A percentile compares a stretch with the other conserved stretches of the same genome.
Conservation (phyloP, 2,797 vertebrate species). For the Sphenopsis melanotis region DNA sequence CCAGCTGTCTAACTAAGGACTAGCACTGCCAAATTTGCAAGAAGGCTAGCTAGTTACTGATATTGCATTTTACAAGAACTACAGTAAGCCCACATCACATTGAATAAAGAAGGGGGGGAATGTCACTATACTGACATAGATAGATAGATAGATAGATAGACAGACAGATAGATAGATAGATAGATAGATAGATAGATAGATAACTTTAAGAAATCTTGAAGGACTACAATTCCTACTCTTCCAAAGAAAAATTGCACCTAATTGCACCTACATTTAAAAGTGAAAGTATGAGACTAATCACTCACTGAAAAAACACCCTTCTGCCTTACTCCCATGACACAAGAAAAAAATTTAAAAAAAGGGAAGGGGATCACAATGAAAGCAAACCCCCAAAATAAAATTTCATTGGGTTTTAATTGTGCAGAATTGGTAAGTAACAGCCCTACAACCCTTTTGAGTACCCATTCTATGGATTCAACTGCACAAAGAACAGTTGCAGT, state of each 20-base stretch:
- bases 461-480: neutral
- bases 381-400: neutral
- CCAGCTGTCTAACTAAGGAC: neutral
- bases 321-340: neutral
- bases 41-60: neutral
- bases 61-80: neutral
- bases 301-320: neutral
- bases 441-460: neutral
- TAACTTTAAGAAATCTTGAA: neutral
- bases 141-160: neutral
- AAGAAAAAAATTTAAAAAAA: neutral
- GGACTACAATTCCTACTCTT: neutral
- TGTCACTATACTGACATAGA: neutral
- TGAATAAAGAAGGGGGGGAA: neutral
- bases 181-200: neutral
- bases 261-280: conserved; percentile 4
- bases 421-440: neutral
- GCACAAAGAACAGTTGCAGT: neutral
- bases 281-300: neutral
- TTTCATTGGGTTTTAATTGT: neutral
- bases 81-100: neutral
- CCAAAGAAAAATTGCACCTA: neutral
- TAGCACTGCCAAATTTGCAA: neutral
- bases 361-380: rapidly evolving
- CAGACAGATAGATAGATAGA: neutral